Evolutionary conservation across 2,113 vertebrate genomes (phyloP).

Genomic region (Bucco capensis): DNA sequence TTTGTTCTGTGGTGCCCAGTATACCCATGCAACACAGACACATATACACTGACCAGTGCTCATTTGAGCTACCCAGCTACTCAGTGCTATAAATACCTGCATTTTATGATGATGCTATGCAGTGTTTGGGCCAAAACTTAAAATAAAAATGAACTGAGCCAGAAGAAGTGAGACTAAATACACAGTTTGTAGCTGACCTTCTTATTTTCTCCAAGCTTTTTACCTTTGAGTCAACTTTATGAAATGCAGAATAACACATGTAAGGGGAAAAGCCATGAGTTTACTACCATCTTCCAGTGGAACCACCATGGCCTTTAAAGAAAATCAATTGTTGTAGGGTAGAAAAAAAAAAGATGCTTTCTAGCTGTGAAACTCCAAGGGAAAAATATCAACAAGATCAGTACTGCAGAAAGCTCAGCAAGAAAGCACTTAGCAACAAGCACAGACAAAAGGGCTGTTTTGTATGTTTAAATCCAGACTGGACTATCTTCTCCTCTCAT

Average conservation of each 20-base stretch:
- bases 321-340: not conserved
- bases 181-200: not conserved
- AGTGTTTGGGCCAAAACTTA: not conserved
- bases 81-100: not conserved
- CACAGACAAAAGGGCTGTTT: not conserved
- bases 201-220: conserved; percentile 25
- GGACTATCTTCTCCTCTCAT: not conserved
- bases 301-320: not conserved
- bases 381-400: not conserved
- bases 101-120: not conserved
- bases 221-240: not conserved
- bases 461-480: not conserved
- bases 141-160: not conserved
- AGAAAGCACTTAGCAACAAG: not conserved
- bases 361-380: not conserved
- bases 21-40: not conserved
- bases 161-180: not conserved
- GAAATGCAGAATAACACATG: not conserved
- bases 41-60: not conserved
- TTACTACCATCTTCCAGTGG: not conserved
- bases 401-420: not conserved
- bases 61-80: not conserved
- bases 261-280: not conserved
- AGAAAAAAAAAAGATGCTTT: not conserved
- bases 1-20: not conserved